Conservation (phyloP, 2,888 invertebrate genomes). For the Dexiosoma caninum region DNA sequence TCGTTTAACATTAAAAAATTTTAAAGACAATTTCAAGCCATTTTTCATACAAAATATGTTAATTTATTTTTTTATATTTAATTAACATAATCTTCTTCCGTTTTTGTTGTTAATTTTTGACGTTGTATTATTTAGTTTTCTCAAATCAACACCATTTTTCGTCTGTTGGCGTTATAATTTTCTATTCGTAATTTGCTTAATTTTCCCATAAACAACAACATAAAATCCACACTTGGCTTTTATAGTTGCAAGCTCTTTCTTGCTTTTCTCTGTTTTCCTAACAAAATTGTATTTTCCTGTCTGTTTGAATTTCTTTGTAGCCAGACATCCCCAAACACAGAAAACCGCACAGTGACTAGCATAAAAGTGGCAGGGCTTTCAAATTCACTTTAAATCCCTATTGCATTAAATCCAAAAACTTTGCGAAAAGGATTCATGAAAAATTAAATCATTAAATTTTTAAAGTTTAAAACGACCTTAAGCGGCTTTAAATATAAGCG, state of each 20-base stretch:
- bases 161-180: slow-evolving; percentile 55
- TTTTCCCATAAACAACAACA: slow-evolving; percentile 75
- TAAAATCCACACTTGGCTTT: slow-evolving; percentile 73
- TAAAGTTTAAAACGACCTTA: too few relatives aligned
- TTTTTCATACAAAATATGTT: slow-evolving; percentile 15
- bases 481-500: too few relatives aligned
- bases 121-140: slow-evolving; percentile 55
- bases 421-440: too few relatives aligned
- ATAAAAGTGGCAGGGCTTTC: neutral
- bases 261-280: neutral
- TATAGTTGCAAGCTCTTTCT: slow-evolving; percentile 7
- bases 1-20: neutral
- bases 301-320: neutral
- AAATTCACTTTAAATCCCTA: neutral
- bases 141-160: slow-evolving; percentile 66
- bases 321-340: neutral
- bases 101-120: slow-evolving; percentile 49
- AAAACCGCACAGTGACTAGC: neutral
- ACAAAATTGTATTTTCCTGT: slow-evolving; percentile 43
- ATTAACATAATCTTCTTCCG: slow-evolving; percentile 57
- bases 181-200: slow-evolving; percentile 67
- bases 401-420: too few relatives aligned
- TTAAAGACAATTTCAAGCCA: neutral
- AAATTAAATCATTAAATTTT: too few relatives aligned
- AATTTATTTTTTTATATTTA: slow-evolving; percentile 40